phyloP scores from a whole-genome alignment of 2,113 vertebrate genomes.

The Daubentonia madagascariensis region DNA sequence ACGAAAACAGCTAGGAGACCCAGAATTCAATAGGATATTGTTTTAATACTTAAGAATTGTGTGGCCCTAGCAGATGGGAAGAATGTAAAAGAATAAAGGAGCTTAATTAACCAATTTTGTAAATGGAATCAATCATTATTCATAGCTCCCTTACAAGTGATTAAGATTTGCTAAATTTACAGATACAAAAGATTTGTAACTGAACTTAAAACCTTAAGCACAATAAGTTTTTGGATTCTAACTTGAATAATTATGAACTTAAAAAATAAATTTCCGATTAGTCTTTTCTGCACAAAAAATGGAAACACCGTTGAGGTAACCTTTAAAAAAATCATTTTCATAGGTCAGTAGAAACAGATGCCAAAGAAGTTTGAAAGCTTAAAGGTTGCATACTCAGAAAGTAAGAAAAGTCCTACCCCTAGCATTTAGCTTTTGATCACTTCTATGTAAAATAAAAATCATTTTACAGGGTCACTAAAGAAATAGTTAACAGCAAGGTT shows the following conservation, averaged over 20 bases:
- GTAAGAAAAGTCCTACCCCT: neutral
- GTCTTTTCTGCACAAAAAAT: neutral
- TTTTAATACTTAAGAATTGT: neutral
- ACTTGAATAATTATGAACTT: neutral
- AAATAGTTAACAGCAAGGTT: conserved; percentile 8
- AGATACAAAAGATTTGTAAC: neutral
- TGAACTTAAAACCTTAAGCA: neutral
- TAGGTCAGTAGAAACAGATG: conserved; percentile 26
- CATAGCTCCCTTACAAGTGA: neutral
- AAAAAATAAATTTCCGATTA: neutral
- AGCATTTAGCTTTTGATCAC: neutral
- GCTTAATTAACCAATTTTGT: neutral
- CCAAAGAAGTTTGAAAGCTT: neutral
- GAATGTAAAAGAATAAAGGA: neutral
- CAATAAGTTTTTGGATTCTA: neutral
- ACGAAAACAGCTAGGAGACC: neutral
- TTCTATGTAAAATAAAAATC: neutral
- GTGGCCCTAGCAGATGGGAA: neutral
- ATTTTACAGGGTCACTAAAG: neutral
- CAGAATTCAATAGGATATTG: neutral
- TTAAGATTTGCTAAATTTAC: neutral
- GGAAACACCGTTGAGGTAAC: neutral
- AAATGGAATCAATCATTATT: neutral
- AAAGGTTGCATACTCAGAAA: neutral
- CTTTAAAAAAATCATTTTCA: neutral